Base-by-base conservation (phyloP, 2,797 vertebrate species). In the Myotis myotis region DNA sequence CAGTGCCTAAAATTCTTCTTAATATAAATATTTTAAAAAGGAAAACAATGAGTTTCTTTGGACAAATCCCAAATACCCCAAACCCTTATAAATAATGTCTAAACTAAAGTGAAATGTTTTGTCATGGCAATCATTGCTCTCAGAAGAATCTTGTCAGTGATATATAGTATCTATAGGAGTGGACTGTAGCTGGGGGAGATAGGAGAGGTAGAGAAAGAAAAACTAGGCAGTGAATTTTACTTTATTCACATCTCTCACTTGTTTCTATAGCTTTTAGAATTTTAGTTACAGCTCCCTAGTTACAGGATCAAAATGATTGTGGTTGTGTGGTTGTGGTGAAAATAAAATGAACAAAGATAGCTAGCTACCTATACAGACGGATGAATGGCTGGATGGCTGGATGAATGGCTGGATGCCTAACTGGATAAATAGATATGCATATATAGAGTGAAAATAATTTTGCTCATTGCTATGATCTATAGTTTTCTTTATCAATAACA, bases 21-120 rank as follows among this genome's bases (percentile, higher is more conserved):
- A 85, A 55, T 53, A 66, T 90, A 6, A n/a, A 78, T 30, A 64
- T 55, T 89, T 92, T 95, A 83, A 10, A 70, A 94, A 79, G 60
- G 60, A 88, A 89, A 92, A 62, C 1, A 76, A 19, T 60, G 70
- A 76, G 4, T 75, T 72, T 5, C 5, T n/a, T 92, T 64, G 11
- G 53, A 15, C 25, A 93, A 49, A 38, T 83, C 36, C 74, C 15
- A 76, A 76, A 68, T 75, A 64, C 82, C 36, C 4, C 15, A 44
- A 12, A 66, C 15, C 2, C 19, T 44, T 86, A 81, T 28, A 64
- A 94, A 86, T 85, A 78, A 7, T 78, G 30, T 41, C 33, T 66
- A 88, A 64, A 82, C 30, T 47, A 86, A 89, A 51, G 11, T 81
- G 75, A 91, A 88, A 36, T 28, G 0, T 83, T 79, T 82, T 20